phyloP scores from a whole-genome alignment of 2,888 invertebrate genomes.

The Athalia cordata region DNA sequence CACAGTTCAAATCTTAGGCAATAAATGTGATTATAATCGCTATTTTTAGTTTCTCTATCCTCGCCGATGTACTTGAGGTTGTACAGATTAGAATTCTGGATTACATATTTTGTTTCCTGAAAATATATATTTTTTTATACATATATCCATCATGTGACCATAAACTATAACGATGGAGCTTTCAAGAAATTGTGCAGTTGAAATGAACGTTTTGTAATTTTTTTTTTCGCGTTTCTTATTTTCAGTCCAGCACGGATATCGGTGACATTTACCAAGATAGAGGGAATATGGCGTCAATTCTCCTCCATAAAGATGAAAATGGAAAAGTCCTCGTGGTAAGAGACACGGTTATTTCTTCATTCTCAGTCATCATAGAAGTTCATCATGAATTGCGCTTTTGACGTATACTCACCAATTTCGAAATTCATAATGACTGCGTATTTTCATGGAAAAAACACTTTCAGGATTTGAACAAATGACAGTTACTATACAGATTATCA shows the following conservation, averaged over 20 bases:
- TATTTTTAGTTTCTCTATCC: conserved; percentile 20
- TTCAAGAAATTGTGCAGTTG: background rate
- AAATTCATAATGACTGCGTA: too few species aligned
- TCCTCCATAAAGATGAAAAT: conserved; percentile 87
- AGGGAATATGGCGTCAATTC: conserved; percentile 89
- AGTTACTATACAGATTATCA: too few species aligned
- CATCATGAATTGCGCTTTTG: too few species aligned
- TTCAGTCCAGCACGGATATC: conserved; percentile 79
- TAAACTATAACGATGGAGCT: too few species aligned
- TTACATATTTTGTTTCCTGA: background rate
- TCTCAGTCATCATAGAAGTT: too few species aligned
- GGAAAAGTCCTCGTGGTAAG: conserved; percentile 92
- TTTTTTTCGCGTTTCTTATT: conserved; percentile 16
- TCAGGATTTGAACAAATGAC: too few species aligned
- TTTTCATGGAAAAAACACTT: too few species aligned
- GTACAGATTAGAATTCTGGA: conserved; percentile 1
- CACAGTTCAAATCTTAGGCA: conserved; percentile 34
- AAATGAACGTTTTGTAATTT: conserved; percentile 48
- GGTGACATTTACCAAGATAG: conserved; percentile 93
- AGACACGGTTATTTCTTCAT: conserved; percentile 63
- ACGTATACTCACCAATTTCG: too few species aligned
- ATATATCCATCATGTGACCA: too few species aligned
- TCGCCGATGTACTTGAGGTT: conserved; percentile 13
- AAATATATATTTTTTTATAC: conserved; percentile 9
- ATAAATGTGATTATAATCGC: conserved; percentile 29